These are phyloP conservation scores for Gobio gobio DNA, from an alignment of 2,113 vertebrate genomes.

Conservation along the genomic window DNA sequence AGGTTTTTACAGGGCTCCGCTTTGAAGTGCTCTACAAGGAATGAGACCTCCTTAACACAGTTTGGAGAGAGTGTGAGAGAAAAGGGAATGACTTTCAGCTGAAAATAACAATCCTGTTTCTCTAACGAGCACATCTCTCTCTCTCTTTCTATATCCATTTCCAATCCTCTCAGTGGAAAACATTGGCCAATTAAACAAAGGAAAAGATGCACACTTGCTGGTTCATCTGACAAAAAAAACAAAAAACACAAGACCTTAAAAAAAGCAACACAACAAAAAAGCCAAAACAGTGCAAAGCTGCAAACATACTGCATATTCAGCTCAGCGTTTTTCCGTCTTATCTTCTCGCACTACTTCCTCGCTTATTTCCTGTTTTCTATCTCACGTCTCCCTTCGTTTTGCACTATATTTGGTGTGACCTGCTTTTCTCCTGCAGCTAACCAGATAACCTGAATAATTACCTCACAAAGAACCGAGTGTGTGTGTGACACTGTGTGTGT, in stretches of 20 bases:
- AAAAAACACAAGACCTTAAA: not conserved
- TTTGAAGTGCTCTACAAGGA: conserved; percentile 74
- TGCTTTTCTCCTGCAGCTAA: conserved; percentile 38
- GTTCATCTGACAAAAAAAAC: conserved; percentile 66
- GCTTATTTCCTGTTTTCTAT: conserved; percentile 13
- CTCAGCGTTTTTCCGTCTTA: not conserved
- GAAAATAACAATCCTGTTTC: conserved; percentile 53
- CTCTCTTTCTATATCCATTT: conserved; percentile 34
- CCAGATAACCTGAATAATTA: conserved; percentile 51
- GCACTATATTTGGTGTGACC: conserved; percentile 31
- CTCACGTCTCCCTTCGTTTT: not conserved
- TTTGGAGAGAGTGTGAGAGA: conserved; percentile 59
- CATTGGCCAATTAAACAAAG: conserved; percentile 66
- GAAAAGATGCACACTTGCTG: conserved; percentile 64
- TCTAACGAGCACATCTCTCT: conserved; percentile 50
- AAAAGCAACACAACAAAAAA: conserved; percentile 60
- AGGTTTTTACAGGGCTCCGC: conserved; percentile 67
- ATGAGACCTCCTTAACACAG: conserved; percentile 68
- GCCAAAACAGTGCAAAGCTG: conserved; percentile 27
- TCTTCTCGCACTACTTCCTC: conserved; percentile 16
- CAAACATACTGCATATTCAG: conserved; percentile 43
- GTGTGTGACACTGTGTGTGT: not conserved
- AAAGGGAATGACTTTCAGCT: conserved; percentile 59
- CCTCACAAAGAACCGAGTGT: conserved; percentile 22
- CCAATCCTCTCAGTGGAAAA: conserved; percentile 10